Evolutionary conservation across 1,140 invertebrate species (phyloP), one percentile per base, ranked within the genome.

Genomic region (Pseudomyrmex sp.): DNA sequence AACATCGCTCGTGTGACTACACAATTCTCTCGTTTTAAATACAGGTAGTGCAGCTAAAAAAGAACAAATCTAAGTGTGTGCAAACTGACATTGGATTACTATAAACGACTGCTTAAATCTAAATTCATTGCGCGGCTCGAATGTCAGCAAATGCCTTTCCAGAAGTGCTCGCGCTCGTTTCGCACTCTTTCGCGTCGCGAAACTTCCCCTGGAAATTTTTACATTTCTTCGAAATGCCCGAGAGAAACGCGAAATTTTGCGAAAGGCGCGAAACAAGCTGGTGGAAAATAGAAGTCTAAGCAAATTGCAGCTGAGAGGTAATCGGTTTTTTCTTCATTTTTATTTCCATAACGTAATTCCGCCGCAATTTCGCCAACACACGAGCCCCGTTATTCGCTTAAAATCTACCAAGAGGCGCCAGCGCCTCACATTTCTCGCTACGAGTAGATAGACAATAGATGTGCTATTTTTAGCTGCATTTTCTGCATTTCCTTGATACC

Each of bases 371-470:
- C 70, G 15, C 10, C 1, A 63, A 63, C 8, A 35, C 73, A 72
- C 61, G 79, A 87, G 72, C 52, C 82, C 86, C 86, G 58, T 77
- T 89, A 75, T 62, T 88, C 61, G 58, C 74, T 93, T 92, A 92
- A 63, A 26, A 76, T 50, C 79, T 93, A 92, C 85, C 4, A 86
- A 92, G 83, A 83, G 88, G 82, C 92, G 93, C 93, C 93, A 92
- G 93, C 92, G 77, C 90, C 90, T 83, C 83, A 44, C 50, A 70
- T 50, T 72, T 54, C 10, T 79, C 44, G 44, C 20, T 79, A 80
- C 10, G 12, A 68, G 23, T 59, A 80, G 8, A 65, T 18, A 44
- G 13, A 79, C 54, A 70, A 61, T 66, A 26, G 44, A 70, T 69
- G 69, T 15, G 8, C 13, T 52, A 12, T n/a, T 66, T 66, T 35